Percentiles rank a stretch among this genome's conserved stretches.
Conservation (phyloP, 2,888 invertebrate species). For the Mesopsocus fuscifrons region DNA sequence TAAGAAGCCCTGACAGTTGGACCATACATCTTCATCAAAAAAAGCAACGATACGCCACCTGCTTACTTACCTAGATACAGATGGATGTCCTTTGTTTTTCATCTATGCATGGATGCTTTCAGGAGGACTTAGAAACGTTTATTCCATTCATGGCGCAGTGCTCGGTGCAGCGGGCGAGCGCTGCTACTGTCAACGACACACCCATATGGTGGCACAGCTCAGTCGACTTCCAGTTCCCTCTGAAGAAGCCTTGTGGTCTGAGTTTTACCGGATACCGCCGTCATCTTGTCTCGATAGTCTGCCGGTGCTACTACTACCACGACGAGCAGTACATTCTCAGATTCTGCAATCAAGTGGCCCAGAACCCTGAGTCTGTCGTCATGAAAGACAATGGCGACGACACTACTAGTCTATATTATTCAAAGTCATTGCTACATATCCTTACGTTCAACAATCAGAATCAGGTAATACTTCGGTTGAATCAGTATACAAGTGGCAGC, state of each 20-base stretch:
- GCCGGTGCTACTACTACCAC: conserved; percentile 1
- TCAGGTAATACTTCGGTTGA: too few relatives aligned
- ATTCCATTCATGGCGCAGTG: conserved; percentile 3
- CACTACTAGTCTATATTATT: not conserved
- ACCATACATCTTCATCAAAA: too few relatives aligned
- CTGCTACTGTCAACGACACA: not conserved
- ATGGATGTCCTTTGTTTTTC: too few relatives aligned
- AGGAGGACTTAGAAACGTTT: conserved; percentile 4
- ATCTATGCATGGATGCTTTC: too few relatives aligned
- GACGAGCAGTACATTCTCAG: not conserved
- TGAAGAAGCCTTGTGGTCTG: not conserved
- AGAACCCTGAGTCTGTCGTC: not conserved
- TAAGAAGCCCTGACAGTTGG: too few relatives aligned
- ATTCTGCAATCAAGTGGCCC: not conserved
- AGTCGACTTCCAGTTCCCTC: conserved; percentile 2
- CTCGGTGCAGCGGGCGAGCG: not conserved
- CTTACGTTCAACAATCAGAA: conserved; percentile 3
- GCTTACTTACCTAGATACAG: not conserved
- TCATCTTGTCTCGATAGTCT: not conserved
- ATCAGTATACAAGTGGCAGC: too few relatives aligned
- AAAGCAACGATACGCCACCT: too few relatives aligned
- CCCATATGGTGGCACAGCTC: conserved; percentile 1
- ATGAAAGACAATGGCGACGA: not conserved
- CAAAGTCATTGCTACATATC: not conserved
- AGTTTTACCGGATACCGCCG: not conserved